Base-by-base conservation (phyloP, 1,140 invertebrate species). In the Platyscapa corneri region DNA sequence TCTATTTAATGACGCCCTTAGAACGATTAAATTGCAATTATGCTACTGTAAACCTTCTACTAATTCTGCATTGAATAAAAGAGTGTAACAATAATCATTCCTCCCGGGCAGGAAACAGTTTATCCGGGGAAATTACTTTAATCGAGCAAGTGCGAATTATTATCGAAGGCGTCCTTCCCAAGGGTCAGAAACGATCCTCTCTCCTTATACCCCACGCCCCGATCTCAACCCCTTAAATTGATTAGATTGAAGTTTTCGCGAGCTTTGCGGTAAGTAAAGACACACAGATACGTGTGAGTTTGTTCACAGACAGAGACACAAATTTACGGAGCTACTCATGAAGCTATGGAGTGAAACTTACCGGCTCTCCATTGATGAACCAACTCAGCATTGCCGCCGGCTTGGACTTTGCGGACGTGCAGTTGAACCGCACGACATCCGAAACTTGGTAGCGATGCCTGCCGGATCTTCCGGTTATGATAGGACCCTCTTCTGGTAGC, bases 301-400 rank as follows among this genome's bases (percentile, higher is more conserved):
- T 30, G 27, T 7, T 46, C 18, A 18, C 42, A 46, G 12, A 12
- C 5, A 46, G 42, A n/a, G 27, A n/a, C 2, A n/a, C 23, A 75
- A n/a, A 23, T 7, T 27, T 6, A 20, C 39, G 27, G n/a, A n/a
- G n/a, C n/a, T n/a, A n/a, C n/a, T 14, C 39, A 39, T 20, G n/a
- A 76, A 10, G 27, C 65, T 39, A 30, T n/a, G 27, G 30, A 14
- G 5, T 39, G 18, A 78, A 86, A 91, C 92, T 93, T 93, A 95
- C 96, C 84, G 94, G 94, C 78, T 96, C 95, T 37, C 95, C 95
- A 89, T 97, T 97, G 88, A 97, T 95, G 90, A 95, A 96, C 96
- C 96, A 97, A 32, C 93, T 94, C 46, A 97, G 93, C 65, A 94
- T 94, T n/a, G 96, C 95, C 18, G 96, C 95, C 65, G 96, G 96